Evolutionary conservation across 2,888 invertebrate species (phyloP), one percentile per base, ranked within the genome.

Genomic region (Plebejus anna): DNA sequence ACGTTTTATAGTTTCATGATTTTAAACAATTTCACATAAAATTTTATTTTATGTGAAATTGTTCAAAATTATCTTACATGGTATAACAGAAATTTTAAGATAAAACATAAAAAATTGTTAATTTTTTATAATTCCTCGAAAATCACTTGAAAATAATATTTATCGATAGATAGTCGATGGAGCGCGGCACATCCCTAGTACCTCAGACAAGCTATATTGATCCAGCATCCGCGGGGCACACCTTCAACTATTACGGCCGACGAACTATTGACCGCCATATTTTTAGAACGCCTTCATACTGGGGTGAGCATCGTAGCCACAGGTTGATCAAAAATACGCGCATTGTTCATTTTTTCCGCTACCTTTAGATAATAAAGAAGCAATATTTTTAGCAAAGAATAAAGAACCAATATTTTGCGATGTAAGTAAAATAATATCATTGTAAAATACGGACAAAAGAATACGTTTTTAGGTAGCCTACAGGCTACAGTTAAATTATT

Each of bases 151-250:
- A 59, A 59, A 57, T n/a, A 57, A 57, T n/a, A 59, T 22, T 22
- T 61, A 61, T 61, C 28, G 22, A 66, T 66, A 3, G 16, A 32
- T 66, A 4, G 32, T 59, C 66, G 71, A 71, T 59, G 4, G 9
- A 13, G 28, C 13, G 75, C 11, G 9, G 78, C 83, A 22, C 90
- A 81, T 83, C 90, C 80, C 90, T 90, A 88, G 75, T 57, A 77
- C 79, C 81, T 83, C 87, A 91, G 91, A 91, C 92, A 88, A 81
- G 81, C 85, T 82, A 83, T 91, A 92, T 92, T 88, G 92, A 91
- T 90, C 91, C 90, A 89, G 89, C 90, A 88, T 91, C 91, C 89
- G 81, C 78, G 82, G 79, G 80, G 82, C 80, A 80, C 81, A 80
- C 82, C 86, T 85, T 83, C 79, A 79, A 81, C 79, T 80, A 81